Evolutionary conservation across 2,113 vertebrate genomes (phyloP).

Genomic region (Macheiramphus alcinus): DNA sequence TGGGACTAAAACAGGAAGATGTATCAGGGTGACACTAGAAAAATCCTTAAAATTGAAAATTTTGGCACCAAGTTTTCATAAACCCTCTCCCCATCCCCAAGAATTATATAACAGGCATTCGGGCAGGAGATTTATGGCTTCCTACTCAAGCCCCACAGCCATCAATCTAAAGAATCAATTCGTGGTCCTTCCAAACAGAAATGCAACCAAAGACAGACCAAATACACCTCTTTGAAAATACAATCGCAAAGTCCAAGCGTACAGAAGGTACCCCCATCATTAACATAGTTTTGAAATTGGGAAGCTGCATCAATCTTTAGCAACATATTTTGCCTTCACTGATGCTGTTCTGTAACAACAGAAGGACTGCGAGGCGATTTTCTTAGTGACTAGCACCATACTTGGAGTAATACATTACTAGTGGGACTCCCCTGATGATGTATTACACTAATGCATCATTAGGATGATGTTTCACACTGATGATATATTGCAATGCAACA

Average conservation of each 20-base stretch:
- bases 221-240: background rate
- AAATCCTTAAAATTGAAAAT: background rate
- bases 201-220: background rate
- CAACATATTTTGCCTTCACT: background rate
- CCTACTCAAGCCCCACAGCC: background rate
- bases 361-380: conserved; percentile 8
- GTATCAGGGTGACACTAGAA: background rate
- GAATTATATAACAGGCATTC: background rate
- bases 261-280: background rate
- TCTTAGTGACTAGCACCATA: conserved; percentile 22
- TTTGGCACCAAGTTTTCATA: background rate
- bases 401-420: conserved; percentile 61
- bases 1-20: background rate
- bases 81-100: background rate
- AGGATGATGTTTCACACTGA: conserved; percentile 68
- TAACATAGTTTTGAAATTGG: background rate
- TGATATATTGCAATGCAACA: conserved; percentile 66
- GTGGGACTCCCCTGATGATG: conserved; percentile 69
- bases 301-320: background rate
- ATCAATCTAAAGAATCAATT: conserved; percentile 38
- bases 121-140: background rate
- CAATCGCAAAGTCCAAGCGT: background rate
- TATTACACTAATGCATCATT: conserved; percentile 74
- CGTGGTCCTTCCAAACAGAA: background rate
- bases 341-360: background rate